Percentiles rank a stretch among this genome's conserved stretches.
Evolutionary conservation across 1,140 invertebrate genomes (phyloP).

Genomic region (Diachasma alloeum): DNA sequence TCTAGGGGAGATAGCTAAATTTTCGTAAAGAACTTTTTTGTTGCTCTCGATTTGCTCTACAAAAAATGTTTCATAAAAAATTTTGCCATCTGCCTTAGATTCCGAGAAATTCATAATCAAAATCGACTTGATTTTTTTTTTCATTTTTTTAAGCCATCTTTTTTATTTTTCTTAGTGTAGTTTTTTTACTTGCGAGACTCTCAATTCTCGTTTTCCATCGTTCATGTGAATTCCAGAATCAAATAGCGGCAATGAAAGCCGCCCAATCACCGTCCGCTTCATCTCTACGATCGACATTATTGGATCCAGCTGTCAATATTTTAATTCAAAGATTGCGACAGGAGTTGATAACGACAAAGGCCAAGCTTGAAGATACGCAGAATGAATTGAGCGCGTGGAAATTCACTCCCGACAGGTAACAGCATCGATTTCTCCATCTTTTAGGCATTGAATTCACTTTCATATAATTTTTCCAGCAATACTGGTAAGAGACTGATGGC

Average conservation of each 20-base stretch:
- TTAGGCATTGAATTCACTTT: neutral
- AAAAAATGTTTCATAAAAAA: too few relatives aligned
- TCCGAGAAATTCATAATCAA: too few relatives aligned
- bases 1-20: too few relatives aligned
- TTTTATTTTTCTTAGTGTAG: too few relatives aligned
- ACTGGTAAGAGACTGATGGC: conserved; percentile 98
- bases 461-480: conserved; percentile 69
- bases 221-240: conserved; percentile 71
- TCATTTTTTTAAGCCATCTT: too few relatives aligned
- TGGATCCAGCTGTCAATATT: conserved; percentile 96
- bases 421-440: conserved; percentile 6
- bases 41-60: too few relatives aligned
- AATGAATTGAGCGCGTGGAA: conserved; percentile 98
- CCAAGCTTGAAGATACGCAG: conserved; percentile 95
- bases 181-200: too few relatives aligned
- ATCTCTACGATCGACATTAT: conserved; percentile 80
- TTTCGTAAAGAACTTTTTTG: too few relatives aligned
- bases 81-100: neutral
- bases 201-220: too few relatives aligned
- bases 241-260: conserved; percentile 90
- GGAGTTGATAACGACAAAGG: conserved; percentile 88
- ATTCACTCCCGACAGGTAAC: conserved; percentile 94
- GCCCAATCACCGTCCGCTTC: conserved; percentile 81
- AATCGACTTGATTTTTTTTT: too few relatives aligned
- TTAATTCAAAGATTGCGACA: conserved; percentile 91